Evolutionary conservation across 2,888 invertebrate genomes (phyloP), one percentile per base, ranked within the genome.

Genomic region (Heteromyza rotundicornis): DNA sequence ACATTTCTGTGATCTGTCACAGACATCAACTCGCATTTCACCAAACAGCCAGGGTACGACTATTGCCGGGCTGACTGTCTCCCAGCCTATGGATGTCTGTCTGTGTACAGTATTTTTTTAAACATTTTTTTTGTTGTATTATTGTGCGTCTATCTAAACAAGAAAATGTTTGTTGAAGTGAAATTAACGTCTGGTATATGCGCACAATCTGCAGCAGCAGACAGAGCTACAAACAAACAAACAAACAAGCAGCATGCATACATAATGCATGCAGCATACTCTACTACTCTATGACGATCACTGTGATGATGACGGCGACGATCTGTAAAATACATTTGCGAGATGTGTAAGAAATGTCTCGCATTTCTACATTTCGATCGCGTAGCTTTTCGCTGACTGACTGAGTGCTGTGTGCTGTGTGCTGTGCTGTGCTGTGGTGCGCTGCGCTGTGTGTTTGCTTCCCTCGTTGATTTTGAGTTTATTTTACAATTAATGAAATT

Each of bases 1-100:
- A 76, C 73, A 79, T 78, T 76, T 74, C 74, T 76, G 72, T 77
- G 78, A 80, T 80, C 78, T 78, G 77, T 79, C 79, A 76, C 74
- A 77, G 73, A 67, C 73, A 71, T 68, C 68, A 69, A 36, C 63
- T 59, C 58, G 47, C 57, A 54, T 58, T 58, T 58, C 51, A 58
- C 32, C 47, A 24, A 50, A 50, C n/a, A n/a, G n/a, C n/a, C n/a
- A n/a, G n/a, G n/a, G n/a, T n/a, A n/a, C n/a, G n/a, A n/a, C 24
- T 20, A 35, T 36, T 52, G 61, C 61, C 40, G 16, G 60, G 60
- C 53, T 19, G 47, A 24, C 17, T 57, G 57, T 57, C 27, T 35
- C 32, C 49, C n/a, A n/a, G n/a, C n/a, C n/a, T n/a, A n/a, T n/a
- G n/a, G n/a, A n/a, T n/a, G n/a, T n/a, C n/a, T n/a, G n/a, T n/a